Evolutionary conservation across 2,113 vertebrate species (phyloP), one percentile per base, ranked within the genome.

Genomic region (Thamnophis sirtalis): DNA sequence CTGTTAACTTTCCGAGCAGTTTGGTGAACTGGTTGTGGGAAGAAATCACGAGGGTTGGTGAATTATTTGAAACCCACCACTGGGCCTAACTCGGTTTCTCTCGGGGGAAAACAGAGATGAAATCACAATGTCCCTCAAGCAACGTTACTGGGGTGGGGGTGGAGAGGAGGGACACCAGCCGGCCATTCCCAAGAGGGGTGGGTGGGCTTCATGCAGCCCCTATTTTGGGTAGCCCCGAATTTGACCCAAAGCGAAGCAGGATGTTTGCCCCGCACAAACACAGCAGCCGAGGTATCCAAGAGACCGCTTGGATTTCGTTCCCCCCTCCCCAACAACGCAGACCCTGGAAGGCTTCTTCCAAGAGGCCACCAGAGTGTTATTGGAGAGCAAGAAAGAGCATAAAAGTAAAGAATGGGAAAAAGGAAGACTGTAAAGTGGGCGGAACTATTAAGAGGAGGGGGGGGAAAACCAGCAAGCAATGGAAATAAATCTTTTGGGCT

Each of bases 401-500:
- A 53, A 87, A 87, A 68, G 26, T 3, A 1, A 22, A 50, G 17
- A 9, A 84, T 3, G 28, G 5, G 15, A 6, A 15, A 24, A 48
- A 21, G 51, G 15, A 11, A 33, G 28, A 21, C 43, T 87, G 33
- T 49, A 26, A 49, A 49, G 48, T 10, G 49, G 15, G 56, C 22
- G 28, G 28, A 50, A 51, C 17, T n/a, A n/a, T 7, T 28, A 0
- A 2, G 28, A 26, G 17, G 1, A 3, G 4, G 9, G 2, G 3
- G 4, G 9, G 2, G 3, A 10, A 5, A 7, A 3, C 15, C n/a
- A 6, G 13, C 48, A 2, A 21, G 28, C 48, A 19, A 50, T 11
- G 0, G 2, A 43, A 54, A 8, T 51, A n/a, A 21, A 54, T 4
- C n/a, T 86, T 49, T n/a, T 51, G 24, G 58, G 55, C 5, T 38